phyloP scores from a whole-genome alignment of 2,888 invertebrate genomes.

The Meiosimyza decipiens region DNA sequence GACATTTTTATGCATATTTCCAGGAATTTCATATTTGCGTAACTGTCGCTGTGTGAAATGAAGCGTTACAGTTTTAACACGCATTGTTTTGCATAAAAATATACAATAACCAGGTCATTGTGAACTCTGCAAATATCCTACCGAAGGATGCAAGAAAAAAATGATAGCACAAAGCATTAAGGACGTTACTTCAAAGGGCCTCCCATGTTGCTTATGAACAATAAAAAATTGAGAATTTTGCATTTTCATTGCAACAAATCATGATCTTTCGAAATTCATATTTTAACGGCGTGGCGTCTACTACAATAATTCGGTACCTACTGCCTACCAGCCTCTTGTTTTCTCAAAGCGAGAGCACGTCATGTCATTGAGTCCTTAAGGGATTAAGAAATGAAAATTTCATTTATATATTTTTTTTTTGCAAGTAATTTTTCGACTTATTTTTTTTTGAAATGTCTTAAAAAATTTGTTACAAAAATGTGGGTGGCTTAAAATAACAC shows the following conservation, averaged over 20 bases:
- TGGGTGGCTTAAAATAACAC: slow-evolving; percentile 56
- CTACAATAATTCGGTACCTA: neutral
- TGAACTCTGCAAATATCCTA: too few species aligned
- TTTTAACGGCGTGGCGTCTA: neutral
- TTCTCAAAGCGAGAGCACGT: neutral
- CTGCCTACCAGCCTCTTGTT: neutral
- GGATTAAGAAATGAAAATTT: slow-evolving; percentile 17
- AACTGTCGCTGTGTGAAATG: too few species aligned
- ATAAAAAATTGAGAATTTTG: neutral
- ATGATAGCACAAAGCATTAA: too few species aligned
- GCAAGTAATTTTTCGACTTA: slow-evolving; percentile 47
- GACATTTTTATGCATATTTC: too few species aligned
- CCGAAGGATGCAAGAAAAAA: too few species aligned
- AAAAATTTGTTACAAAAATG: slow-evolving; percentile 40
- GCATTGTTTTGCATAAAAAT: too few species aligned
- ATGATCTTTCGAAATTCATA: neutral
- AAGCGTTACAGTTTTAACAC: too few species aligned
- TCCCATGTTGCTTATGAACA: slow-evolving; percentile 3
- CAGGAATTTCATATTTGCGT: too few species aligned
- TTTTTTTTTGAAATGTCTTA: neutral
- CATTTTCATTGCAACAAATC: neutral
- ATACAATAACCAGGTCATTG: too few species aligned
- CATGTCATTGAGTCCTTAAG: neutral
- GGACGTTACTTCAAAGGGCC: neutral
- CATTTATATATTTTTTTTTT: slow-evolving; percentile 36